Conservation (phyloP, 2,797 vertebrate species). For the Tapirus indicus region DNA sequence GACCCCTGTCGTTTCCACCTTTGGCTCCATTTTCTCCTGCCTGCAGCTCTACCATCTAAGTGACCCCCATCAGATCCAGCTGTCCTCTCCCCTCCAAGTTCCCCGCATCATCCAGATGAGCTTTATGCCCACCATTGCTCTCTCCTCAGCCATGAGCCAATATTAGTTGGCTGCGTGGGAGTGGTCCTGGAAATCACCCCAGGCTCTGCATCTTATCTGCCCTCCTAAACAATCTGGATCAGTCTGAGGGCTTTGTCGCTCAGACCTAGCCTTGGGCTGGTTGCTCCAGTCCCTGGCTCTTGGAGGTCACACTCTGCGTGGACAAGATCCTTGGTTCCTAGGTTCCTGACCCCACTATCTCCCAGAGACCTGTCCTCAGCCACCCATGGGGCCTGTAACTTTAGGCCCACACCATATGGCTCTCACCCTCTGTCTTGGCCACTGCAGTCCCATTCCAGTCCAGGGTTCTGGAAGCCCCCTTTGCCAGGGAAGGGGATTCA, state of each 20-base stretch:
- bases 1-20: fast-evolving
- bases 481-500: not conserved
- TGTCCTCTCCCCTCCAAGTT: not conserved
- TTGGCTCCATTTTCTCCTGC: not conserved
- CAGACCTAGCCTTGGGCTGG: not conserved
- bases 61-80: not conserved
- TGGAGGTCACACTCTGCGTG: not conserved
- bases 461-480: not conserved
- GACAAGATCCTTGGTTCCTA: not conserved
- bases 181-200: not conserved
- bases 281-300: not conserved
- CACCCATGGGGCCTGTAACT: not conserved
- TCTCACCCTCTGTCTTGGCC: not conserved
- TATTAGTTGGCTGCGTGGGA: fast-evolving
- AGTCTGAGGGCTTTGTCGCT: not conserved
- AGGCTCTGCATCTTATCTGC: not conserved
- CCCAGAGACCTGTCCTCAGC: not conserved
- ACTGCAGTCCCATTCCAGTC: not conserved
- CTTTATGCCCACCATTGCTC: not conserved
- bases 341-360: not conserved
- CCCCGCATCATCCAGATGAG: not conserved
- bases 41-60: not conserved
- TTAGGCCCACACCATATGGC: not conserved
- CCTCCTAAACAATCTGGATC: not conserved
- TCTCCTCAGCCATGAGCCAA: not conserved